A percentile compares a stretch with the other conserved stretches of the same genome.
These are phyloP conservation scores for Pelosia muscerda DNA, from an alignment of 2,888 invertebrate genomes.

Conservation along the genomic window DNA sequence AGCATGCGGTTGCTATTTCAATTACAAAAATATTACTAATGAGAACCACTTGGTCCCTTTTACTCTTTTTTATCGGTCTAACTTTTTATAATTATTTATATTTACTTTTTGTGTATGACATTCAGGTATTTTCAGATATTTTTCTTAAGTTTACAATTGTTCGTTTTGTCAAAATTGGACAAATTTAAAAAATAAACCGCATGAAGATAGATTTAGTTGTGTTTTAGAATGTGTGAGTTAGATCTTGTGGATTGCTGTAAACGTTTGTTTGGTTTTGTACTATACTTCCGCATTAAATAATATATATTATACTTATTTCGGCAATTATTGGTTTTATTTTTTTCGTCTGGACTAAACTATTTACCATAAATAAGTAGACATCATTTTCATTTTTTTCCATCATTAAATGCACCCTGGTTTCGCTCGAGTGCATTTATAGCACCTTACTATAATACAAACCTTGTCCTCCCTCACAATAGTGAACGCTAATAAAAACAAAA, in stretches of 20 bases:
- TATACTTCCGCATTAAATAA: slow-evolving; percentile 20
- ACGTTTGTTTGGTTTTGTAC: slow-evolving; percentile 21
- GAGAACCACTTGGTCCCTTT: neutral
- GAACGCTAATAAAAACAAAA: no score
- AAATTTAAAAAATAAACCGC: neutral
- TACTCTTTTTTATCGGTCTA: neutral
- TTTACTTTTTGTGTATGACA: neutral
- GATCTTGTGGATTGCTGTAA: slow-evolving; percentile 10
- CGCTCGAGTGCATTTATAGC: no score
- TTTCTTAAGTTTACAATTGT: neutral
- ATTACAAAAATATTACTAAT: neutral
- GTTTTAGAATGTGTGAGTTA: slow-evolving; percentile 28
- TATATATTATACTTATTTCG: neutral
- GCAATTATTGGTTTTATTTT: neutral
- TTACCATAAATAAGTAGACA: no score
- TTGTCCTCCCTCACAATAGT: no score
- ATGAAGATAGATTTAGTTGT: slow-evolving; percentile 33
- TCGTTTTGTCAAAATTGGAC: neutral
- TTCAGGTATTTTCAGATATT: no score
- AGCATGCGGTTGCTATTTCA: neutral
- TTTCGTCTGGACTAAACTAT: neutral
- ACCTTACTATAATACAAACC: no score
- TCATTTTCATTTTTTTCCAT: neutral
- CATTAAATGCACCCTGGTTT: neutral
- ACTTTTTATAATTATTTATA: neutral